A percentile compares a stretch with the other conserved stretches of the same genome.
phyloP scores from a whole-genome alignment of 2,888 invertebrate genomes.

The Gastrophysa polygoni region DNA sequence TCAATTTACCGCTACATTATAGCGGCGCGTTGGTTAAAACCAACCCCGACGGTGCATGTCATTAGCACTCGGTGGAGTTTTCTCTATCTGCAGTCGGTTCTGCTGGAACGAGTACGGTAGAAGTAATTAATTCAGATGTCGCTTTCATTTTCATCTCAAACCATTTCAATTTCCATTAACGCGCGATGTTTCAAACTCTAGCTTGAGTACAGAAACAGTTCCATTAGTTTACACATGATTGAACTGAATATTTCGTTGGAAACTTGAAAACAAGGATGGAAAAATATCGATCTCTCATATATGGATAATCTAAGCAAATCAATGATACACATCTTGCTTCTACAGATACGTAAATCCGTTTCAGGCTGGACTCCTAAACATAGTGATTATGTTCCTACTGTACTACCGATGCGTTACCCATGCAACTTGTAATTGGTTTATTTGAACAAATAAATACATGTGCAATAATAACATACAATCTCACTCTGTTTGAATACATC shows the following conservation, averaged over 20 bases:
- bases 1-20: conserved; percentile 61
- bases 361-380: too few species aligned
- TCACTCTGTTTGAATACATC: background rate
- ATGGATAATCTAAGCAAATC: too few species aligned
- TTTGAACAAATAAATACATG: background rate
- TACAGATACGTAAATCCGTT: too few species aligned
- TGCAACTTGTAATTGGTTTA: background rate
- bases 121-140: conserved; percentile 2
- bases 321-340: too few species aligned
- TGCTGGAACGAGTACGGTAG: background rate
- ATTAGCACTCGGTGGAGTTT: conserved; percentile 33
- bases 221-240: too few species aligned
- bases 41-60: conserved; percentile 44
- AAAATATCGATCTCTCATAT: too few species aligned
- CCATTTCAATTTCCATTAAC: too few species aligned
- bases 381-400: background rate
- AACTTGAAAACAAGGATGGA: too few species aligned
- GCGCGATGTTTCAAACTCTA: too few species aligned
- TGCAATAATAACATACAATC: background rate
- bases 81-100: background rate
- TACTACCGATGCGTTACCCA: background rate
- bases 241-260: too few species aligned
- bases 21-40: conserved; percentile 56
- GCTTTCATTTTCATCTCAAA: too few species aligned
- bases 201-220: too few species aligned